Evolutionary conservation across 1,140 invertebrate genomes (phyloP).

Genomic region (Leptinotarsa lineolata): DNA sequence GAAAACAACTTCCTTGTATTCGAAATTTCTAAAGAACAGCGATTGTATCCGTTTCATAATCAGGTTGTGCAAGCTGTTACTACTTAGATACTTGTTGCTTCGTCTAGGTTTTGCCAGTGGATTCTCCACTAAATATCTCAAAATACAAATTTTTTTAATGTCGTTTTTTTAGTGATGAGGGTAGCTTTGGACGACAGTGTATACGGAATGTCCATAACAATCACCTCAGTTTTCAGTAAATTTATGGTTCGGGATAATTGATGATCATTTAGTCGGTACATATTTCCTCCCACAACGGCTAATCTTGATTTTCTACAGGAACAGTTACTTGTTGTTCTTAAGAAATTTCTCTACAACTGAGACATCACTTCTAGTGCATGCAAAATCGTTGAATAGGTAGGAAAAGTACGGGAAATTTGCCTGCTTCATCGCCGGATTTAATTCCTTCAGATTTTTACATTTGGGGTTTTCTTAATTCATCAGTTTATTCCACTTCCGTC

Average conservation of each 20-base stretch:
- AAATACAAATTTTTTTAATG: too few relatives aligned
- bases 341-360: not conserved
- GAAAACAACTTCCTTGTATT: too few relatives aligned
- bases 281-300: not conserved
- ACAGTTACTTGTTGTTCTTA: not conserved
- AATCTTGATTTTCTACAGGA: not conserved
- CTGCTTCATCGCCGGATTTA: not conserved
- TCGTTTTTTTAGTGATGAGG: too few relatives aligned
- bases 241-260: not conserved
- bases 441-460: not conserved
- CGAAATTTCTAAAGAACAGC: too few relatives aligned
- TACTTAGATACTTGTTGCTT: too few relatives aligned
- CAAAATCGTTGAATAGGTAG: not conserved
- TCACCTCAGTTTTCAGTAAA: too few relatives aligned
- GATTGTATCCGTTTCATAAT: too few relatives aligned
- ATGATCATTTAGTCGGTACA: not conserved
- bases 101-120: too few relatives aligned
- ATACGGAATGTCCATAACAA: too few relatives aligned
- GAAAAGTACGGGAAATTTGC: not conserved
- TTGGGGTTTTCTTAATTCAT: not conserved
- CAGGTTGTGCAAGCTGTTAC: too few relatives aligned
- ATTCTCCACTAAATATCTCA: too few relatives aligned
- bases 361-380: not conserved
- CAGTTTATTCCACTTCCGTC: not conserved
- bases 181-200: too few relatives aligned